phyloP scores from a whole-genome alignment of 2,113 vertebrate species.

The Python bivittatus region DNA sequence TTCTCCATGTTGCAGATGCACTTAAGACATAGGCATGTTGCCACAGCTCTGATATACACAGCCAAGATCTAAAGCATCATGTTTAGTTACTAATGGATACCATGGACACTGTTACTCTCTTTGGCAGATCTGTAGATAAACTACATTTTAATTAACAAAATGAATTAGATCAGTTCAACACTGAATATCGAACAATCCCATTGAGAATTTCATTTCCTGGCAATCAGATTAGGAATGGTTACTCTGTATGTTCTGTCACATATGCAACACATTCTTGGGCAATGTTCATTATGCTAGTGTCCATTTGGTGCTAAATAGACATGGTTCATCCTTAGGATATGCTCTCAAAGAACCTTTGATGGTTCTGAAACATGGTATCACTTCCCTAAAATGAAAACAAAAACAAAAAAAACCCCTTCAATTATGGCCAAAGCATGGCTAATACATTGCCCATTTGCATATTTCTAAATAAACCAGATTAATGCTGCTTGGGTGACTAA shows the following conservation, averaged over 20 bases:
- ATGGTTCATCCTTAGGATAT: not conserved
- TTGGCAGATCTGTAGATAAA: not conserved
- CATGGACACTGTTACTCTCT: not conserved
- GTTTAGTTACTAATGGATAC: not conserved
- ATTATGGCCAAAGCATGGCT: not conserved
- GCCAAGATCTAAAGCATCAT: not conserved
- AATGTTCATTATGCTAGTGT: not conserved
- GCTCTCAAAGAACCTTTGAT: not conserved
- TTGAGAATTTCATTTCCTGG: slow-evolving; percentile 1
- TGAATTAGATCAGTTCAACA: not conserved
- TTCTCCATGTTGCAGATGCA: not conserved
- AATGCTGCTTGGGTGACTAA: not conserved
- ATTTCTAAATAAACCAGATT: not conserved
- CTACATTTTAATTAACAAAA: slow-evolving; percentile 11
- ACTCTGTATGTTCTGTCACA: not conserved
- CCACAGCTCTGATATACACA: not conserved
- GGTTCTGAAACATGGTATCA: not conserved
- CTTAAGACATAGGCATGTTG: not conserved
- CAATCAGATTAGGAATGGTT: not conserved
- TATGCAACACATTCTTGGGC: not conserved
- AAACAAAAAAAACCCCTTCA: no score
- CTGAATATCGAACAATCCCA: not conserved
- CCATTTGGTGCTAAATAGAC: not conserved
- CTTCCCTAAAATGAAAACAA: not conserved
- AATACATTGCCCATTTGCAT: not conserved